A percentile compares a stretch with the other conserved stretches of the same genome.
Evolutionary conservation across 2,797 vertebrate genomes (phyloP).

Genomic region (Chloroceryle amazona): DNA sequence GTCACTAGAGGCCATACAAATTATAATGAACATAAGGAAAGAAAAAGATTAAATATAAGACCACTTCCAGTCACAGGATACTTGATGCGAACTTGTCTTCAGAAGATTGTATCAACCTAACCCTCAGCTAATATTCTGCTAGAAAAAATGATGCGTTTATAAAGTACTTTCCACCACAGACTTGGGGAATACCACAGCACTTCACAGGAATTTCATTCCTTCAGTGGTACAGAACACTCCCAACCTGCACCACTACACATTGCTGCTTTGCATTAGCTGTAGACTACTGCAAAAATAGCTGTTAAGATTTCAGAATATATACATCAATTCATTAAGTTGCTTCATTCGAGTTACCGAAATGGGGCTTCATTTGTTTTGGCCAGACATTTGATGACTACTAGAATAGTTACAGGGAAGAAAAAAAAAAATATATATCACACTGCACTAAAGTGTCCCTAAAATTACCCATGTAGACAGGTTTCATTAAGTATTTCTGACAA

Average conservation of each 20-base stretch:
- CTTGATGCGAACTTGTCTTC: not conserved
- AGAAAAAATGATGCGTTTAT: not conserved
- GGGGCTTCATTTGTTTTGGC: not conserved
- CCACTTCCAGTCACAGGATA: not conserved
- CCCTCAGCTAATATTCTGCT: not conserved
- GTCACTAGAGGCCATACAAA: not conserved
- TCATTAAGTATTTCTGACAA: not conserved
- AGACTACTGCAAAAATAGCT: not conserved
- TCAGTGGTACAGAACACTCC: not conserved
- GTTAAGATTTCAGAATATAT: not conserved
- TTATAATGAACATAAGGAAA: not conserved
- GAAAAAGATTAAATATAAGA: not conserved
- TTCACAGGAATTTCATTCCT: not conserved
- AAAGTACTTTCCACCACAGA: not conserved
- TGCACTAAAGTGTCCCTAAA: not conserved
- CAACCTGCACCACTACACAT: not conserved
- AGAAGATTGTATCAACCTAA: not conserved
- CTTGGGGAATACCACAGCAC: not conserved
- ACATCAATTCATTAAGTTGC: not conserved
- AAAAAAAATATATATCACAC: not conserved
- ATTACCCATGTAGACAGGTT: not conserved
- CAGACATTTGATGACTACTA: not conserved
- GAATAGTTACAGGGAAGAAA: not conserved
- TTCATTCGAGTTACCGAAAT: not conserved
- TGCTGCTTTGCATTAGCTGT: not conserved